These are phyloP conservation scores for Monoplex corrugatus DNA, from an alignment of 2,888 invertebrate genomes.

Conservation along the genomic window DNA sequence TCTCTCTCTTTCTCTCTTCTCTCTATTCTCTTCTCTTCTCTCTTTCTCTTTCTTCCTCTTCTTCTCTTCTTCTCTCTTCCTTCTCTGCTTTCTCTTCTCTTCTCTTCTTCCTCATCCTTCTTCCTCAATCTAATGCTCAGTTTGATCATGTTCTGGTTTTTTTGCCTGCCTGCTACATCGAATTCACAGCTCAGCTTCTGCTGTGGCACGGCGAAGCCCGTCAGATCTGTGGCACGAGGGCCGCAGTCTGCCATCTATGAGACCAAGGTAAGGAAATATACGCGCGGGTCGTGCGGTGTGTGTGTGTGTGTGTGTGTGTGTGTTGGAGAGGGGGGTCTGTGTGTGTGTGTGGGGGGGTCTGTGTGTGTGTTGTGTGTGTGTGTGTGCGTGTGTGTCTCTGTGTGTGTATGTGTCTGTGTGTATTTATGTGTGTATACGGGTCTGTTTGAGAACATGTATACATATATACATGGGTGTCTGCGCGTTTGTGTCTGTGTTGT, in stretches of 20 bases:
- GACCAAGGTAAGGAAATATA: too few relatives aligned
- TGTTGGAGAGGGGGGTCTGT: not conserved
- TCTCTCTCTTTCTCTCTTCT: not conserved
- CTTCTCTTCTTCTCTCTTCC: not conserved
- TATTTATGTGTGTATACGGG: not conserved
- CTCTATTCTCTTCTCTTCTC: not conserved
- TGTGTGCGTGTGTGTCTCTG: conserved; percentile 27
- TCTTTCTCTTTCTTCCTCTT: not conserved
- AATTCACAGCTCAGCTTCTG: too few relatives aligned
- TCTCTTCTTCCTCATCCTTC: not conserved
- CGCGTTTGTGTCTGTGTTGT: not conserved
- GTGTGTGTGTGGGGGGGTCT: not conserved
- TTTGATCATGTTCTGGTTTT: too few relatives aligned
- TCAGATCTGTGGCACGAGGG: too few relatives aligned
- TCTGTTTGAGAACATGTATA: not conserved
- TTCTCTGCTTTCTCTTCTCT: not conserved
- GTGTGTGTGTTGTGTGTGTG: not conserved
- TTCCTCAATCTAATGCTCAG: not conserved
- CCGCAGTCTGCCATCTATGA: too few relatives aligned
- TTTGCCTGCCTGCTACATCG: too few relatives aligned
- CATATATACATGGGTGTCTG: too few relatives aligned
- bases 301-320: not conserved
- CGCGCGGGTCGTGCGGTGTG: not conserved
- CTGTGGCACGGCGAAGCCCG: too few relatives aligned
- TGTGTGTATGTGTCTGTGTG: conserved; percentile 32